Conservation (phyloP, 2,797 vertebrate species). For the Notoglanidium macrostoma region DNA sequence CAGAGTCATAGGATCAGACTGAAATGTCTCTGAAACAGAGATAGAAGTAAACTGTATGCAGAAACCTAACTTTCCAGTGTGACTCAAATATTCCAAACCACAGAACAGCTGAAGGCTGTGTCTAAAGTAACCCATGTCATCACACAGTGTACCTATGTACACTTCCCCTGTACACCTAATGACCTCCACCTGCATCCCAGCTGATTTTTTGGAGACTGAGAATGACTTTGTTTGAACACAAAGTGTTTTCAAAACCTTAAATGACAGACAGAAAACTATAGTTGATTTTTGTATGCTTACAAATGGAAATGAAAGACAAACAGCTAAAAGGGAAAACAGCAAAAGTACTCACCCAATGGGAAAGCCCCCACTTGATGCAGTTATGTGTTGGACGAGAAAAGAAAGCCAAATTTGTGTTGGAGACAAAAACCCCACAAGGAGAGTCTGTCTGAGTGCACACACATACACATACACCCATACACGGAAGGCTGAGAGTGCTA, state of each 20-base stretch:
- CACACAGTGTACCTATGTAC: too few relatives aligned
- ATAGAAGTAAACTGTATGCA: not conserved
- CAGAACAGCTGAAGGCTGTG: not conserved
- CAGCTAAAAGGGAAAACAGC: slow-evolving; percentile 13
- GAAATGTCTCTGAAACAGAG: slow-evolving; percentile 21
- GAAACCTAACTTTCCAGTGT: not conserved
- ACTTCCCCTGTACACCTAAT: not conserved
- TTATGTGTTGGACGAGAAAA: not conserved
- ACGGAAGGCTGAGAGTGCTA: not conserved
- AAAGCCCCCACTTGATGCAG: not conserved
- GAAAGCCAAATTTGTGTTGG: not conserved
- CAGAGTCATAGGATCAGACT: slow-evolving; percentile 10
- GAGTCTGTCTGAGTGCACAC: slow-evolving; percentile 5
- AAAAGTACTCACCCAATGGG: not conserved
- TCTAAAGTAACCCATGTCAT: not conserved
- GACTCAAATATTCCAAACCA: not conserved
- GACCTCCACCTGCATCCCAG: not conserved
- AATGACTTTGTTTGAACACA: not conserved
- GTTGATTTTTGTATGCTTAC: not conserved
- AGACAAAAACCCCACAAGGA: not conserved
- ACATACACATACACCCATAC: slow-evolving; percentile 6
- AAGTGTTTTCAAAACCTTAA: not conserved
- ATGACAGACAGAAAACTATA: not conserved
- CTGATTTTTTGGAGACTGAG: too few relatives aligned
- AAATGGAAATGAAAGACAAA: not conserved